Conservation (phyloP, 2,888 invertebrate genomes). For the Andrena bucephala region DNA sequence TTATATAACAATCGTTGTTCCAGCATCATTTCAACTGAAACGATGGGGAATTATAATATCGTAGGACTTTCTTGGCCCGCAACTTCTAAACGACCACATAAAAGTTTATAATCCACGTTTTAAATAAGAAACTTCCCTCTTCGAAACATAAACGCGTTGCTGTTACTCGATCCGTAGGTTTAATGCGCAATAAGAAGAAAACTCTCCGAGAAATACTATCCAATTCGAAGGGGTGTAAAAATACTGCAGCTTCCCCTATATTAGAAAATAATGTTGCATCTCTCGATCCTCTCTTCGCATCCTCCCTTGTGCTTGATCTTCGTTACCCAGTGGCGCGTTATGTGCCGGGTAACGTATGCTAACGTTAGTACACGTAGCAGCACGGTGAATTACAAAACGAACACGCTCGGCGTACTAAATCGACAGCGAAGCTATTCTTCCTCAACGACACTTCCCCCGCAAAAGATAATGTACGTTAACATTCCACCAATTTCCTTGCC, state of each 20-base stretch:
- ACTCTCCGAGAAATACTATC: background rate
- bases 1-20: background rate
- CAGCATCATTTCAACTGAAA: background rate
- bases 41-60: no score
- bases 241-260: background rate
- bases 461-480: background rate
- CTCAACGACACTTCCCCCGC: background rate
- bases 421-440: conserved; percentile 1
- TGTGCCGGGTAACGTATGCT: conserved; percentile 23
- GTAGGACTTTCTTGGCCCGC: no score
- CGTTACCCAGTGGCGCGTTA: conserved; percentile 21
- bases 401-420: conserved; percentile 25
- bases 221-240: background rate
- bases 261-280: conserved; percentile 15
- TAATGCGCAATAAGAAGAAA: background rate
- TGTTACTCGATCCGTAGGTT: background rate
- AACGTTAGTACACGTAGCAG: conserved; percentile 10
- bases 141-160: background rate
- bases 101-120: background rate
- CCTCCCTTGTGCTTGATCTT: conserved; percentile 26
- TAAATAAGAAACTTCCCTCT: background rate
- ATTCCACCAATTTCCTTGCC: background rate
- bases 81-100: no score
- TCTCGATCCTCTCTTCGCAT: conserved; percentile 2
- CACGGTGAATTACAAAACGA: conserved; percentile 35